A percentile compares a stretch with the other conserved stretches of the same genome.
Evolutionary conservation across 2,113 vertebrate species (phyloP).

Genomic region (Emydura subglobosa): DNA sequence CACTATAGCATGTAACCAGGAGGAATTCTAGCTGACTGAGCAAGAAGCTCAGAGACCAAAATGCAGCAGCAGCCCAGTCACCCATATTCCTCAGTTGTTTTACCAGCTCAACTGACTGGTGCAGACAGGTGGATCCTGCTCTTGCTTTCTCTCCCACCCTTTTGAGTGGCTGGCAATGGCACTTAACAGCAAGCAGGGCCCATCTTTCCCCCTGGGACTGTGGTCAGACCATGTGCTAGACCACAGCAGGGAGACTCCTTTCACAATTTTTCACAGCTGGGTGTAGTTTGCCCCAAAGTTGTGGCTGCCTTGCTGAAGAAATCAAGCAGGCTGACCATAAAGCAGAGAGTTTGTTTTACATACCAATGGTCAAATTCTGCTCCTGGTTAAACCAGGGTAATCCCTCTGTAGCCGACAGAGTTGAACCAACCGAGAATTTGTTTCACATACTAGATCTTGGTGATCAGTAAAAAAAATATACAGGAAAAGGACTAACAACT

Average conservation of each 20-base stretch:
- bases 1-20: no score
- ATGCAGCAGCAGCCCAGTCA: neutral
- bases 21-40: no score
- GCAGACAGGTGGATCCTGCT: neutral
- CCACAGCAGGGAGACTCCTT: neutral
- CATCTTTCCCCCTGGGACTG: no score
- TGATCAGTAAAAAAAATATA: neutral
- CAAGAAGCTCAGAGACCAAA: no score
- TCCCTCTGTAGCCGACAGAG: neutral
- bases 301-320: neutral
- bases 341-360: neutral
- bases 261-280: neutral
- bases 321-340: neutral
- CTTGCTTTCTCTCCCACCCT: neutral
- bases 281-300: neutral
- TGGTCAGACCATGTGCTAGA: neutral
- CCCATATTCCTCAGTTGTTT: neutral
- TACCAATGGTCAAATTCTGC: neutral
- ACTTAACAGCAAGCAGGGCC: neutral
- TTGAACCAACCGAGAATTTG: neutral
- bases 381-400: neutral
- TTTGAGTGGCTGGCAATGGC: neutral
- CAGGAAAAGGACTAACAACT: neutral
- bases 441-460: neutral
- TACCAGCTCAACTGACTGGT: neutral